These are phyloP conservation scores for Gari tellinella DNA, from an alignment of 2,888 invertebrate genomes.

Conservation along the genomic window DNA sequence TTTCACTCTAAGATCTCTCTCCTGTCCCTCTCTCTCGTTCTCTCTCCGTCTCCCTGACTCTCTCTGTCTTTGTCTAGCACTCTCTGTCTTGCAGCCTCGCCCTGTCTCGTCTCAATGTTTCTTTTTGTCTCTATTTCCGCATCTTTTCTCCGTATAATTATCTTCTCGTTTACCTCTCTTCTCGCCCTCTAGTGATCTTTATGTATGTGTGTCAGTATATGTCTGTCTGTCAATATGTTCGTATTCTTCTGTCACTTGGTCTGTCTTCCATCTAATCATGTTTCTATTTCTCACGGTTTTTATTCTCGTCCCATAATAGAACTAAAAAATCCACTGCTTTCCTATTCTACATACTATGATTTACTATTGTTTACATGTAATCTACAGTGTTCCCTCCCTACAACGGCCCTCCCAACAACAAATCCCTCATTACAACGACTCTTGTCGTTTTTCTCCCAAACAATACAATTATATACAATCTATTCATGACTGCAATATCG, in stretches of 20 bases:
- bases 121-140: neutral
- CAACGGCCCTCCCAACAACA: too few relatives aligned
- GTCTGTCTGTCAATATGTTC: neutral
- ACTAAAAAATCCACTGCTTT: too few relatives aligned
- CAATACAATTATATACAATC: too few relatives aligned
- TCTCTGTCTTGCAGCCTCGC: neutral
- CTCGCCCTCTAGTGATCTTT: neutral
- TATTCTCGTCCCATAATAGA: too few relatives aligned
- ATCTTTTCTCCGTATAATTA: conserved; percentile 6
- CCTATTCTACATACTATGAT: too few relatives aligned
- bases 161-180: neutral
- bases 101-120: neutral
- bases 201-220: neutral
- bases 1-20: too few relatives aligned
- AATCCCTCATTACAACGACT: too few relatives aligned
- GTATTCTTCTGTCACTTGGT: conserved; percentile 9
- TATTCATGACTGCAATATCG: too few relatives aligned
- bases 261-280: conserved; percentile 1
- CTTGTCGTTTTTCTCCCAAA: too few relatives aligned
- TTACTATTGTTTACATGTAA: too few relatives aligned
- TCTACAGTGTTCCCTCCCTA: too few relatives aligned
- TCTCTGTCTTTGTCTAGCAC: neutral
- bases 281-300: neutral
- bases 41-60: neutral
- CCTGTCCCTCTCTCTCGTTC: neutral